Base-by-base conservation (phyloP, 2,888 invertebrate genomes). In the Neoaliturus tenellus region DNA sequence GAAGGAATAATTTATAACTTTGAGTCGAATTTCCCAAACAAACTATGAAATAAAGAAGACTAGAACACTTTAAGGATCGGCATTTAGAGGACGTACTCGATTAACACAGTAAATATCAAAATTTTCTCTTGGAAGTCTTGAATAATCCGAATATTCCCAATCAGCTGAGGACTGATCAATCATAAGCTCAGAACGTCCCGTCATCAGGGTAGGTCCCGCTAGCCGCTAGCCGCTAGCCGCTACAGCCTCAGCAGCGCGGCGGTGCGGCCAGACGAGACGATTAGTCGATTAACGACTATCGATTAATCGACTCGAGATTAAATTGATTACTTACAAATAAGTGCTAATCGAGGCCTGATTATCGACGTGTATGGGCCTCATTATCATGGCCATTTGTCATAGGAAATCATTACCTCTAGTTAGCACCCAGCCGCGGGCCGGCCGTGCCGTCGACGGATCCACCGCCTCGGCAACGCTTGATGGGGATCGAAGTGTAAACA, bases 271-370 rank as follows among this genome's bases (percentile, higher is more conserved):
- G 33, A 6, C 69, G 25, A 5, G 33, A 41, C 71, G 33, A 71
- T 71, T 71, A 41, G 75, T 44, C 75, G 48, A 75, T 75, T 75
- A 71, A 71, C 23, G 71, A 71, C 39, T 25, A 48, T 75, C 75
- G 75, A 75, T 75, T 75, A 48, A 48, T 75, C 75, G 75, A 75
- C 28, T 75, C 75, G 75, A 75, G 44, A 75, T 75, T 75, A 75
- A 75, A 75, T 75, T 75, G 75, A 75, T 75, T 75, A 75, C 75
- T 75, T 75, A 75, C 75, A 75, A 75, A 75, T 75, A 75, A 75
- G 75, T 75, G 75, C 48, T 75, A 48, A 75, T 75, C 75, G 75
- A 75, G 44, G 17, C 48, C 28, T 75, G 75, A 75, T 75, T 75
- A 75, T 44, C 44, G 44, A 33, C 75, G 48, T 75, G 75, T 75